These are phyloP conservation scores for Leptarthrus brevirostris DNA, from an alignment of 2,888 invertebrate genomes.

Conservation along the genomic window DNA sequence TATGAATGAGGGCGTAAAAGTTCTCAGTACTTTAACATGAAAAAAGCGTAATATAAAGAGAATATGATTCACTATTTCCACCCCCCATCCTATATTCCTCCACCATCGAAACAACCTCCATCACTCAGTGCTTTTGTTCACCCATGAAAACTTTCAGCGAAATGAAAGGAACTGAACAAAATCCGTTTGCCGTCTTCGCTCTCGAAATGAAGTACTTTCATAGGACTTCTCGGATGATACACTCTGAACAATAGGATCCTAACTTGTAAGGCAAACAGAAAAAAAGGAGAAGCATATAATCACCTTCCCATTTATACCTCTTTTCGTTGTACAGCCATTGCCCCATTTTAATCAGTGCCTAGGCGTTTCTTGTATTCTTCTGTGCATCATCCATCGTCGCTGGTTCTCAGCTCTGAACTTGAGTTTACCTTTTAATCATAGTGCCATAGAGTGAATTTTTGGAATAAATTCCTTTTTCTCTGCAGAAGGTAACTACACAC, in stretches of 20 bases:
- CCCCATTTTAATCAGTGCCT: conserved; percentile 38
- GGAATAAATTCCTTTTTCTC: conserved; percentile 17
- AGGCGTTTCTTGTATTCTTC: neutral
- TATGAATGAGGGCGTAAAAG: neutral
- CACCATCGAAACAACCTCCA: too few relatives aligned
- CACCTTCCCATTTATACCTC: conserved; percentile 10
- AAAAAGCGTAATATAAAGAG: neutral
- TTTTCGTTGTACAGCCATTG: neutral
- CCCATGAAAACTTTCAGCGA: neutral
- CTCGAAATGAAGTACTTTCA: conserved; percentile 20
- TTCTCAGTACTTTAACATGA: neutral
- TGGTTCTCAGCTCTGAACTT: too few relatives aligned
- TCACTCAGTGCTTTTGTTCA: too few relatives aligned
- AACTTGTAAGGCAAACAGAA: conserved; percentile 41
- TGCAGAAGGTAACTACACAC: neutral
- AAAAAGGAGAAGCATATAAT: conserved; percentile 33
- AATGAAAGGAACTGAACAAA: conserved; percentile 8
- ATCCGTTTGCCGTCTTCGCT: conserved; percentile 35
- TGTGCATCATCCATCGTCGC: neutral
- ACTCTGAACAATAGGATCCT: conserved; percentile 33
- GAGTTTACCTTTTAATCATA: conserved; percentile 19
- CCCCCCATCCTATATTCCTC: too few relatives aligned
- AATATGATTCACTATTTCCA: too few relatives aligned
- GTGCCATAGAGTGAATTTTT: neutral
- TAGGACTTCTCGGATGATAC: conserved; percentile 31